Conservation (phyloP, 2,113 vertebrate species). For the Laterallus jamaicensis region DNA sequence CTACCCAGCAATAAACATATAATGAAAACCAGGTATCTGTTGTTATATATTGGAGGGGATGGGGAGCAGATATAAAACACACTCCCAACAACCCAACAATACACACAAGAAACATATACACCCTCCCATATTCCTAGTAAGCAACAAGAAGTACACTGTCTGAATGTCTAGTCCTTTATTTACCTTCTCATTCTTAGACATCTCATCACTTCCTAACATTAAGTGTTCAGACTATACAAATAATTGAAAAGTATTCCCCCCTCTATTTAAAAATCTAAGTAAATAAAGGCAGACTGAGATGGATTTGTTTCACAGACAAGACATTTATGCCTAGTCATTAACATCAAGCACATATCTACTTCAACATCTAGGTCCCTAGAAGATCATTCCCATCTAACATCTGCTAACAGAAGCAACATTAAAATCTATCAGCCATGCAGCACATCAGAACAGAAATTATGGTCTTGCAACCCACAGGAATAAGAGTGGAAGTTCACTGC, state of each 20-base stretch:
- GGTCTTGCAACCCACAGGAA: neutral
- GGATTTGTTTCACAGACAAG: neutral
- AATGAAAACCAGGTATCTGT: neutral
- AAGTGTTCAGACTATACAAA: neutral
- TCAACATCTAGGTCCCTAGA: neutral
- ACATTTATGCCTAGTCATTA: neutral
- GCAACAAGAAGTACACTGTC: neutral
- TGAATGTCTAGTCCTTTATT: neutral
- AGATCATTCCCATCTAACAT: neutral
- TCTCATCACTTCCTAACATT: neutral
- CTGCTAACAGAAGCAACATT: neutral
- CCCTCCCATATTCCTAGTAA: neutral
- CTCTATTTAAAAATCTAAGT: neutral
- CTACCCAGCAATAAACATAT: neutral
- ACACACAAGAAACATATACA: neutral
- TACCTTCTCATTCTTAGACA: neutral
- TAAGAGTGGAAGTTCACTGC: neutral
- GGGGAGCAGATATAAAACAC: neutral
- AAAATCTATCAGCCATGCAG: slow-evolving; percentile 5
- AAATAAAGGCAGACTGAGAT: neutral
- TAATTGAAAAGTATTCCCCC: neutral
- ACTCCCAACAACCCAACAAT: neutral
- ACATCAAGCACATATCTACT: neutral
- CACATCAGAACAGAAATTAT: neutral
- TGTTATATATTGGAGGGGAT: neutral